Base-by-base conservation (phyloP, 2,113 vertebrate genomes). In the Pantherophis guttatus region DNA sequence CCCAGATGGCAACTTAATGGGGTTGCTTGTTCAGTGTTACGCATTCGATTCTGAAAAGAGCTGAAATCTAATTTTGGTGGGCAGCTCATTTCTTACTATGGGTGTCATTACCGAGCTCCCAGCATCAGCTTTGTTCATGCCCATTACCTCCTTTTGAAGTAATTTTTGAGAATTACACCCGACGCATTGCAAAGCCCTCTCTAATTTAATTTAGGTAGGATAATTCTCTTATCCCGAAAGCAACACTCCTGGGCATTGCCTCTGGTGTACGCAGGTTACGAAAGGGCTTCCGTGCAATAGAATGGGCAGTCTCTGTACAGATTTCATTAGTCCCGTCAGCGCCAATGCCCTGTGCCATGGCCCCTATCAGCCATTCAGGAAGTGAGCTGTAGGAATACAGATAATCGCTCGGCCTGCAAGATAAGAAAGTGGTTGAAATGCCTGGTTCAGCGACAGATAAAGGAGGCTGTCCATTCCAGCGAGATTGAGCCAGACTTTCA, bases 361-460 rank as follows among this genome's bases (percentile, higher is more conserved):
- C 90, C 94, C 87, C 93, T 95, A 97, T 97, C 97, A 90, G 94
- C 89, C 92, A 90, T 93, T 96, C 98, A 98, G 98, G 98, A 98
- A 98, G 97, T 97, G 93, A 96, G 94, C 96, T 95, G 95, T 95
- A 29, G 91, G 94, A 94, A 87, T 94, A 91, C 44, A 94, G 97
- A 97, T 95, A 96, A 70, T 90, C 89, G 95, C 93, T 90, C 87
- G 95, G 93, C 1, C 81, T 26, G 93, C 53, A 95, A 94, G 98
- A 98, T 98, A 98, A 97, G 95, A 87, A 93, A 94, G 86, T 93
- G 95, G 92, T 92, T 94, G 94, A 95, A 96, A 97, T 97, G 97
- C 97, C 97, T 93, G 89, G 92, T 95, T 81, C 93, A 94, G 97
- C 94, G 94, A 89, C 91, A 97, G 98, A 98, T 98, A 98, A 98